Percentiles rank a stretch among this genome's conserved stretches.
These are phyloP conservation scores for Eclectus roratus DNA, from an alignment of 2,113 vertebrate genomes.

Conservation along the genomic window DNA sequence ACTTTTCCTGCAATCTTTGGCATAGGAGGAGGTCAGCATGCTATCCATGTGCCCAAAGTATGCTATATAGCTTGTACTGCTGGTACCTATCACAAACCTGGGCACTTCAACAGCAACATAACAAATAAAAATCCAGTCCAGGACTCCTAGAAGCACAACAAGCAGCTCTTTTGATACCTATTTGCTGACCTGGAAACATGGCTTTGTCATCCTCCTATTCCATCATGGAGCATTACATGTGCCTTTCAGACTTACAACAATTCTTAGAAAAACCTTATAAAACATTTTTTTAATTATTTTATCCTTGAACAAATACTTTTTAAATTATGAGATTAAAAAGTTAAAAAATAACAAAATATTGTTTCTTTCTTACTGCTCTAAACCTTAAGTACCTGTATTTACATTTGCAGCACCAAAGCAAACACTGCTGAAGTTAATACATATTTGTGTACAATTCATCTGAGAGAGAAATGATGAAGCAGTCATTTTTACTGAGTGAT, in stretches of 20 bases:
- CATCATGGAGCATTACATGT: neutral
- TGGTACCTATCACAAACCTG: neutral
- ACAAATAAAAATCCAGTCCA: neutral
- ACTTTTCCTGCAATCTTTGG: neutral
- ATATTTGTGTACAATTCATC: neutral
- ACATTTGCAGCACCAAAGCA: neutral
- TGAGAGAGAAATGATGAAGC: neutral
- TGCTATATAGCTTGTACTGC: neutral
- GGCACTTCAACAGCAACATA: neutral
- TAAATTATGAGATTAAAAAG: neutral
- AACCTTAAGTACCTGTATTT: neutral
- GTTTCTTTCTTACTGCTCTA: neutral
- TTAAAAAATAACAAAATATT: neutral
- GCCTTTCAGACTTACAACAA: neutral
- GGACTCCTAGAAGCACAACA: neutral
- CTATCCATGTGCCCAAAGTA: neutral
- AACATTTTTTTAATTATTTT: neutral
- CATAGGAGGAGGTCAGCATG: fast-evolving
- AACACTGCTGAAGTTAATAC: neutral
- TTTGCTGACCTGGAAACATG: neutral
- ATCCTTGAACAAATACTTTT: neutral
- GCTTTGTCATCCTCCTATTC: neutral
- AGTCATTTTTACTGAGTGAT: neutral
- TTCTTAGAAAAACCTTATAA: neutral
- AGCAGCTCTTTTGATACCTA: neutral